These are phyloP conservation scores for Chrysolina haemoptera DNA, from an alignment of 2,888 invertebrate genomes.

Conservation along the genomic window DNA sequence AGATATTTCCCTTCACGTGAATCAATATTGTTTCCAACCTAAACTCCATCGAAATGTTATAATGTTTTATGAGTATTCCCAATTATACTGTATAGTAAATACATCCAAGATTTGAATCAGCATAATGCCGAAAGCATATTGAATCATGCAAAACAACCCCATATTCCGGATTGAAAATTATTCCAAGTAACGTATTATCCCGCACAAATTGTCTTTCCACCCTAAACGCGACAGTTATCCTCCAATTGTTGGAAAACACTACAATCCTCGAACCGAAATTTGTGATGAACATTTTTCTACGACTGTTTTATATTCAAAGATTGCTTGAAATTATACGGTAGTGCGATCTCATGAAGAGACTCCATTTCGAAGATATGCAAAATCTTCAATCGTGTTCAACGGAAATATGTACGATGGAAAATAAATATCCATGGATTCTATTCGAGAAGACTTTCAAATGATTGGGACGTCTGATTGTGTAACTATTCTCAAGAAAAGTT, in stretches of 20 bases:
- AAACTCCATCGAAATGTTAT: too few relatives aligned
- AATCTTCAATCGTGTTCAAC: background rate
- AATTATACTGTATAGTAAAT: background rate
- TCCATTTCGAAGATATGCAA: background rate
- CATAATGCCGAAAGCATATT: background rate
- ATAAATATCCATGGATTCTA: background rate
- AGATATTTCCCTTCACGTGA: too few relatives aligned
- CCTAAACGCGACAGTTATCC: background rate
- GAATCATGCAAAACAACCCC: background rate
- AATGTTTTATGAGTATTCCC: too few relatives aligned
- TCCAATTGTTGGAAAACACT: background rate
- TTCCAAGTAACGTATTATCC: background rate
- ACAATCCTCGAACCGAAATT: background rate
- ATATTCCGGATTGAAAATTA: background rate
- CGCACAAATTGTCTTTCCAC: background rate
- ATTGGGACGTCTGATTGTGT: too few relatives aligned
- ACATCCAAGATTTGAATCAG: background rate
- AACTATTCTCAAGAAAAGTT: too few relatives aligned
- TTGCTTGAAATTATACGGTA: background rate
- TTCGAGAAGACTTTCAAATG: background rate
- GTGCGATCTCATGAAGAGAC: background rate
- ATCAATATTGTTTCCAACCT: too few relatives aligned
- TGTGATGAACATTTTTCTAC: background rate
- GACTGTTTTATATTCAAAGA: background rate
- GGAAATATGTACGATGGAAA: background rate